Base-by-base conservation (phyloP, 2,888 invertebrate species). In the Folsomia candida region DNA sequence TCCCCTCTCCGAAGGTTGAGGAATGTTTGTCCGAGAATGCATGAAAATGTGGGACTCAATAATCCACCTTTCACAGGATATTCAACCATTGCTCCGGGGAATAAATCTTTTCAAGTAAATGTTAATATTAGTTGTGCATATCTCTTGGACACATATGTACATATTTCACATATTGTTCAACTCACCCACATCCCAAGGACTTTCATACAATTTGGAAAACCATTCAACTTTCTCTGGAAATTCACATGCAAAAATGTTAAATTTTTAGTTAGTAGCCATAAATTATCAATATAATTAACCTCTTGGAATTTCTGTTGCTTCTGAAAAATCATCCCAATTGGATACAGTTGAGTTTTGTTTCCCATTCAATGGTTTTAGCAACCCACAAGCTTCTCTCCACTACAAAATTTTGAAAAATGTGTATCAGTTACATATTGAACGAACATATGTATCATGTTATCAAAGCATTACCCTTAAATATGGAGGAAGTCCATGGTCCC, bases 401-500 rank as follows among this genome's bases (percentile, higher is more conserved):
- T 87, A 83, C 37, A 37, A 37, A 37, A 37, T 37, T 37, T 37
- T 37, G 14, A 37, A 9, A 9, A 37, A 9, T 4, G 37, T 37
- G 14, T 37, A 37, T 9, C 14, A 4, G 37, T 37, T 4, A 14
- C 4, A 37, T 37, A 9, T 9, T 14, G 6, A 37, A 14, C 14
- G 6, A 37, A 9, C 14, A 37, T 9, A 9, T 37, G 4, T 37
- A 37, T 9, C 37, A 37, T 37, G 37, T 9, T 9, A 37, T 37
- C 37, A 37, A 37, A 9, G 14, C 4, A 37, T 37, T 14, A 9
- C 37, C 4, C 37, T 37, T 0, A 90, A 90, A 81, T 93, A 94
- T 0, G 91, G 86, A 0, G 92, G 89, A 0, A 94, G 85, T 0
- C 94, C 94, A 81, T 94, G 94, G 82, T 94, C 94, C 29, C 94